Evolutionary conservation across 1,140 invertebrate genomes (phyloP).

Genomic region (Pristionchus pacificus): DNA sequence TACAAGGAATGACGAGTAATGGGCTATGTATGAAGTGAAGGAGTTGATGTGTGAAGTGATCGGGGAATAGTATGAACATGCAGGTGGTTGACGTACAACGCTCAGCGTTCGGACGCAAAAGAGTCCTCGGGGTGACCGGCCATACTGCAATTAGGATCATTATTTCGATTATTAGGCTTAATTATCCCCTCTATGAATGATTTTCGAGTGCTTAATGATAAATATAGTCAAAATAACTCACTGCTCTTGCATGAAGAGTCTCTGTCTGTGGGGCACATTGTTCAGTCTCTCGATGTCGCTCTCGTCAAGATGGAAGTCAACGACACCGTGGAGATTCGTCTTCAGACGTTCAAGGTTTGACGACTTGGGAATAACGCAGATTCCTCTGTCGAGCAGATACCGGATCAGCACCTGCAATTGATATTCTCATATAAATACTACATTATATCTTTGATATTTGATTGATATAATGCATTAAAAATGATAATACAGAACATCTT

Average conservation of each 20-base stretch:
- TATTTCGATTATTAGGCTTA: too few species aligned
- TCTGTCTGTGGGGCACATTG: background rate
- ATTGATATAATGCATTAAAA: too few species aligned
- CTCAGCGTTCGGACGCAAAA: background rate
- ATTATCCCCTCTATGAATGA: too few species aligned
- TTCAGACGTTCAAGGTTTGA: slow-evolving; percentile 45
- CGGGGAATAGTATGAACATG: too few species aligned
- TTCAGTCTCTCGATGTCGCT: slow-evolving; percentile 29
- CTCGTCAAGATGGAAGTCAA: slow-evolving; percentile 41
- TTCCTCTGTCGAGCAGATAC: slow-evolving; percentile 52
- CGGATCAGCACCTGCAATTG: slow-evolving; percentile 54
- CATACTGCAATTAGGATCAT: background rate
- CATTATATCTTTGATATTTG: too few species aligned
- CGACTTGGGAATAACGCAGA: slow-evolving; percentile 58
- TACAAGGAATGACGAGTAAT: too few species aligned
- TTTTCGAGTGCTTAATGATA: background rate
- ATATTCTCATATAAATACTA: too few species aligned
- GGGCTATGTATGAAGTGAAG: too few species aligned
- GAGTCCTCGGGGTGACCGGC: background rate
- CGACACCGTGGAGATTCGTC: slow-evolving; percentile 57
- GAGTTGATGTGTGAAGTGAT: too few species aligned
- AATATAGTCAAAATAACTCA: slow-evolving; percentile 5
- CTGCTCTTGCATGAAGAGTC: slow-evolving; percentile 14
- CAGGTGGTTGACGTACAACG: too few species aligned
- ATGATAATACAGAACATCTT: too few species aligned